Percentiles rank a stretch among this genome's conserved stretches.
Evolutionary conservation across 2,888 invertebrate genomes (phyloP).

Genomic region (Pomacea canaliculata): DNA sequence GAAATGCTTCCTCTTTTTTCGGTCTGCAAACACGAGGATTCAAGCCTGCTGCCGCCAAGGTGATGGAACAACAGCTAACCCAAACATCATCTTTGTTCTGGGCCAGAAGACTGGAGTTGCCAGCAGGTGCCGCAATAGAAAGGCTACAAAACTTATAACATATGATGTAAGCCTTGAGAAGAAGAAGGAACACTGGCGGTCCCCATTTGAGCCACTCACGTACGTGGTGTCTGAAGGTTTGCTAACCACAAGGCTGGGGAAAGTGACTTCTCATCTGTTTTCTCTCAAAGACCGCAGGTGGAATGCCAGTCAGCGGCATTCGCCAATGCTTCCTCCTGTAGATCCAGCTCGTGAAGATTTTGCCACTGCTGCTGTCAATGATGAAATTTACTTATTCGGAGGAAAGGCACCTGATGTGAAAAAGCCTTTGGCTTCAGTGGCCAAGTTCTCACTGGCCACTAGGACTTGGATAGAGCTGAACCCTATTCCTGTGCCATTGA

Average conservation of each 20-base stretch:
- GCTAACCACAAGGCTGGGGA: conserved; percentile 43
- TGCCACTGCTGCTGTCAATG: conserved; percentile 38
- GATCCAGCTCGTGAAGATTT: conserved; percentile 42
- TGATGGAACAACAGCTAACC: conserved; percentile 29
- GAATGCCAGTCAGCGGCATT: conserved; percentile 32
- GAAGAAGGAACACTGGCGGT: conserved; percentile 37
- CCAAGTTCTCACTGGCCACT: conserved; percentile 38
- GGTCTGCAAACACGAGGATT: conserved; percentile 40
- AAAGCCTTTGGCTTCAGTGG: conserved; percentile 34
- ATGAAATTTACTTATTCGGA: conserved; percentile 47
- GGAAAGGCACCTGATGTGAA: conserved; percentile 40
- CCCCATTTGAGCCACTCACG: conserved; percentile 41
- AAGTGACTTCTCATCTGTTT: conserved; percentile 38
- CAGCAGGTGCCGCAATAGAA: conserved; percentile 28
- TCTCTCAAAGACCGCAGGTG: conserved; percentile 38
- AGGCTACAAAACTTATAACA: conserved; percentile 37
- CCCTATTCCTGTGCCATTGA: conserved; percentile 44
- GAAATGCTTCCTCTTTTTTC: conserved; percentile 40
- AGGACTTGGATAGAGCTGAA: conserved; percentile 42
- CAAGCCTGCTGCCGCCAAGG: conserved; percentile 24
- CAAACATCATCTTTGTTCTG: conserved; percentile 43
- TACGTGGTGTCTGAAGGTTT: conserved; percentile 42
- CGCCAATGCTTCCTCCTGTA: conserved; percentile 38
- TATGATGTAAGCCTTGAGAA: conserved; percentile 33
- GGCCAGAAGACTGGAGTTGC: conserved; percentile 40